phyloP scores from a whole-genome alignment of 2,797 vertebrate species.

The Enteromius paludinosus region DNA sequence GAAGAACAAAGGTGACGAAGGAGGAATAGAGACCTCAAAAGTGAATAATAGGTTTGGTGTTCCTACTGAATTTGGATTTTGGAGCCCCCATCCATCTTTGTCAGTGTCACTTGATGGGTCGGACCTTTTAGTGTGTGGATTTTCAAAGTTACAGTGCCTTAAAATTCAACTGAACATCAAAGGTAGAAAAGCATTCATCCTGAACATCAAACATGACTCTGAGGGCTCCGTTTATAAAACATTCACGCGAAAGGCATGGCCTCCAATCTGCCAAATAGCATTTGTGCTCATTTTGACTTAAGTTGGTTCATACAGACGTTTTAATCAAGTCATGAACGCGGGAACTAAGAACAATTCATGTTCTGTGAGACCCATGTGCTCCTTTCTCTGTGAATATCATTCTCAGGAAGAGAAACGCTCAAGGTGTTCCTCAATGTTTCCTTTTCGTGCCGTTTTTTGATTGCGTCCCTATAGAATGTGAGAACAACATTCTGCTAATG shows the following conservation, averaged over 20 bases:
- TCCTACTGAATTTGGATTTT: background rate
- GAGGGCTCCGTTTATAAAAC: constrained; percentile 25
- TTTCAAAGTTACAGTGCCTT: constrained; percentile 38
- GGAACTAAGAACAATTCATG: background rate
- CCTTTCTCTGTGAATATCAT: background rate
- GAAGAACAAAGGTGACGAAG: background rate
- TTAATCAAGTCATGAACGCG: background rate
- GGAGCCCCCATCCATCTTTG: background rate
- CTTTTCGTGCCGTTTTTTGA: constrained; percentile 2
- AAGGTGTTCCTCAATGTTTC: constrained; percentile 26
- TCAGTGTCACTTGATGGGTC: constrained; percentile 26
- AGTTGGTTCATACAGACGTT: background rate
- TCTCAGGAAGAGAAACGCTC: background rate
- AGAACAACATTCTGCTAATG: constrained; percentile 49
- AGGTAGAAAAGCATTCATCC: constrained; percentile 44
- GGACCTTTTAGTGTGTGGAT: constrained; percentile 24
- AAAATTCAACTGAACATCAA: constrained; percentile 47
- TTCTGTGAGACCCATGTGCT: constrained; percentile 1
- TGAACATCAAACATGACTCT: constrained; percentile 52
- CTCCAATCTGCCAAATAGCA: background rate
- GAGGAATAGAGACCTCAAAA: background rate
- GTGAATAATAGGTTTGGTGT: background rate
- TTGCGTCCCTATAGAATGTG: constrained; percentile 39
- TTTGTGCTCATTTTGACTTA: background rate
- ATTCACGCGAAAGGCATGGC: constrained; percentile 8